These are phyloP conservation scores for Marcusenius ussheri DNA, from an alignment of 2,113 vertebrate genomes.

Conservation along the genomic window DNA sequence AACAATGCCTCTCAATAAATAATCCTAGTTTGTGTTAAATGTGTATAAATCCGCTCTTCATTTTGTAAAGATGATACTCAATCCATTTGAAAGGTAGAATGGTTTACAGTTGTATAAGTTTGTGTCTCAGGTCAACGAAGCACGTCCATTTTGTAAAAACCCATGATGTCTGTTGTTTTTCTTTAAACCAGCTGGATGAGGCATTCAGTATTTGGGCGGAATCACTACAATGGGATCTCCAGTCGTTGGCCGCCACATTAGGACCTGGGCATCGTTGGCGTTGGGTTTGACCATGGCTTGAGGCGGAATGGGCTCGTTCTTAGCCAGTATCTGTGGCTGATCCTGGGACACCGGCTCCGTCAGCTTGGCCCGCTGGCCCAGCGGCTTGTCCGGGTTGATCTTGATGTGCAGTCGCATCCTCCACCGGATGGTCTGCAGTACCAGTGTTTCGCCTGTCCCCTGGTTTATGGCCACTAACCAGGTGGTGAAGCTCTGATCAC, in stretches of 20 bases:
- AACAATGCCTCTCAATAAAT: not conserved
- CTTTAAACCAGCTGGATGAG: not conserved
- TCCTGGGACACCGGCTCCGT: slow-evolving; percentile 69
- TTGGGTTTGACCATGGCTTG: slow-evolving; percentile 78
- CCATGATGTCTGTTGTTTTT: not conserved
- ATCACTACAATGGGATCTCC: slow-evolving; percentile 69
- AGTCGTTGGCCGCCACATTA: slow-evolving; percentile 75
- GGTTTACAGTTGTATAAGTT: slow-evolving; percentile 54
- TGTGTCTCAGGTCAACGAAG: not conserved
- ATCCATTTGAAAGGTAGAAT: slow-evolving; percentile 64
- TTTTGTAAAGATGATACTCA: slow-evolving; percentile 52
- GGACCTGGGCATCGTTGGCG: slow-evolving; percentile 83
- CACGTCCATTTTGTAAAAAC: not conserved
- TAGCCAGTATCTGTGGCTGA: slow-evolving; percentile 69
- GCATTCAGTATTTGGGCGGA: slow-evolving; percentile 61
- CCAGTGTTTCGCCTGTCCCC: slow-evolving; percentile 62
- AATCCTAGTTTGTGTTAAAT: slow-evolving; percentile 7
- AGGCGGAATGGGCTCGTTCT: slow-evolving; percentile 72
- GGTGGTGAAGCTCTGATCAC: slow-evolving; percentile 79
- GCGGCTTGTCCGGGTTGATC: slow-evolving; percentile 62
- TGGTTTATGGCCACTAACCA: slow-evolving; percentile 80
- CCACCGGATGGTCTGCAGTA: slow-evolving; percentile 75
- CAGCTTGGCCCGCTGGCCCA: slow-evolving; percentile 73
- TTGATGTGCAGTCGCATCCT: slow-evolving; percentile 73
- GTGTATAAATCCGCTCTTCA: not conserved